phyloP scores from a whole-genome alignment of 2,113 vertebrate species.

The Alethe castanea region DNA sequence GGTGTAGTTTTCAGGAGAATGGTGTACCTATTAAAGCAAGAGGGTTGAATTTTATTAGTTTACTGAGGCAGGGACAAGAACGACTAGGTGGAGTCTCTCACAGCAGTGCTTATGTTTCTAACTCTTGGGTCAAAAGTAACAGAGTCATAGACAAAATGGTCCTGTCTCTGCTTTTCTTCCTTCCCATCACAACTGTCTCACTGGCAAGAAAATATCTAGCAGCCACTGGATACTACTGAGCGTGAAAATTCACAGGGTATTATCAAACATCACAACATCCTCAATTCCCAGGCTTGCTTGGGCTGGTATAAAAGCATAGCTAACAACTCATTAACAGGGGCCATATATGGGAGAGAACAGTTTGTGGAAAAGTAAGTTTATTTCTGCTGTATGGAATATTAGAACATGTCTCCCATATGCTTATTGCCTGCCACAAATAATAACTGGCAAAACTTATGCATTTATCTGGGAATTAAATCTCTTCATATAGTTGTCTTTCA shows the following conservation, averaged over 20 bases:
- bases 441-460: neutral
- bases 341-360: neutral
- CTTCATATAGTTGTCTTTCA: neutral
- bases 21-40: slow-evolving; percentile 27
- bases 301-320: neutral
- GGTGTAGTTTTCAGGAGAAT: slow-evolving; percentile 70
- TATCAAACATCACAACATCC: neutral
- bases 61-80: neutral
- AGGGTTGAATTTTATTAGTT: neutral
- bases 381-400: neutral
- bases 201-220: neutral
- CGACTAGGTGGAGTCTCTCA: neutral
- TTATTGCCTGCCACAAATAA: neutral
- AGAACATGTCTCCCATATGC: neutral
- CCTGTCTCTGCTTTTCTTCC: neutral
- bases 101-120: neutral
- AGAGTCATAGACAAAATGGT: neutral
- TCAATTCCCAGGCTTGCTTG: neutral
- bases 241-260: neutral
- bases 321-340: neutral
- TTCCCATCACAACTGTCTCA: neutral
- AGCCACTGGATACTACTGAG: neutral
- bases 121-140: neutral
- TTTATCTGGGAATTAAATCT: neutral
- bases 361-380: neutral